Conservation (phyloP, 2,113 vertebrate species). For the Saguinus midas region DNA sequence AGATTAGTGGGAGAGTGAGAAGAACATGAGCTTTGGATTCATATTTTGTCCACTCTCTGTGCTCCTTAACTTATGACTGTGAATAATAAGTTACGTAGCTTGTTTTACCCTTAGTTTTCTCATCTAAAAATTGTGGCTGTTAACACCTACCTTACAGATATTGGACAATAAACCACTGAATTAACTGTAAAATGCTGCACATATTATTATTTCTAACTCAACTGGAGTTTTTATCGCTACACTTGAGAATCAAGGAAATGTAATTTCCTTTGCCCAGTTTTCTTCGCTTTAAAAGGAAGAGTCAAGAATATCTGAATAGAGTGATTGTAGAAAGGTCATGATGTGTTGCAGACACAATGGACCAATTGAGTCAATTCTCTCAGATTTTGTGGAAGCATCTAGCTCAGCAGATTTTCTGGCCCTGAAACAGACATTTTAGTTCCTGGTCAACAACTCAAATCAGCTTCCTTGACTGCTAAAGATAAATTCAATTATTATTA, state of each 20-base stretch:
- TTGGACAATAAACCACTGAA: not conserved
- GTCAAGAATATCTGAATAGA: not conserved
- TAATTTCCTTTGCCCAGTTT: not conserved
- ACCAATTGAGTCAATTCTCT: not conserved
- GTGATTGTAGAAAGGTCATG: not conserved
- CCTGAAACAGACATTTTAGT: not conserved
- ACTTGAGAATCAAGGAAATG: not conserved
- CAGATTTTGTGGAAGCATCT: not conserved
- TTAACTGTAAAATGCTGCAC: not conserved
- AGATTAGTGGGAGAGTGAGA: not conserved
- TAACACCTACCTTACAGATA: not conserved
- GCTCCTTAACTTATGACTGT: not conserved
- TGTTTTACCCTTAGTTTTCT: not conserved
- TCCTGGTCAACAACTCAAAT: conserved; percentile 17
- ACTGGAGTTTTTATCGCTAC: not conserved
- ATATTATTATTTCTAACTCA: not conserved
- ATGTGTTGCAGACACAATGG: not conserved
- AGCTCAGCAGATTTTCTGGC: conserved; percentile 8
- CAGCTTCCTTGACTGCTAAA: not conserved
- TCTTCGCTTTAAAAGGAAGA: not conserved
- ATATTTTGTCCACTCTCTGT: not conserved
- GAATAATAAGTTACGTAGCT: not conserved
- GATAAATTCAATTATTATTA: not conserved
- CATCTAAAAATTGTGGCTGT: not conserved
- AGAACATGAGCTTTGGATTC: not conserved